Evolutionary conservation across 53 echinoderm and acorn worm genomes (phyloP).

Genomic region (Holothuria scabra): DNA sequence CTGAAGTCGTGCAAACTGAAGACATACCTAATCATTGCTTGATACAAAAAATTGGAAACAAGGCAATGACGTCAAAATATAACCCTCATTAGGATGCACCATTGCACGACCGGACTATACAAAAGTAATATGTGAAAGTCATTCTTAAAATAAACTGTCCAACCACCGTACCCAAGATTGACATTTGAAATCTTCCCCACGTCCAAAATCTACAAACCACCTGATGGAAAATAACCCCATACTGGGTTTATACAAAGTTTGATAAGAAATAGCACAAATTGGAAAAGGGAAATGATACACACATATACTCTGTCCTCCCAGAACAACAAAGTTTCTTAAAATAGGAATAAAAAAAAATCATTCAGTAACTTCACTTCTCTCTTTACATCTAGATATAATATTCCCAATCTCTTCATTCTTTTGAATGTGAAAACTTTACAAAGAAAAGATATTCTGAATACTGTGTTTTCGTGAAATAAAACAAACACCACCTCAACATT

Average conservation of each 20-base stretch:
- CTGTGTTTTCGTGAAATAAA: constrained; percentile 32
- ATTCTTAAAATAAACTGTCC: too few relatives aligned
- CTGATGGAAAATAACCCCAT: too few relatives aligned
- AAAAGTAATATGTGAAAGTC: too few relatives aligned
- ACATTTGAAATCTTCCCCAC: too few relatives aligned
- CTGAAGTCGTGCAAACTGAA: too few relatives aligned
- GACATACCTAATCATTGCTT: too few relatives aligned
- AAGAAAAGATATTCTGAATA: constrained; percentile 36
- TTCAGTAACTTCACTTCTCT: background rate
- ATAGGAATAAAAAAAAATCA: constrained; percentile 15
- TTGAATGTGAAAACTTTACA: constrained; percentile 42
- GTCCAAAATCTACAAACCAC: too few relatives aligned
- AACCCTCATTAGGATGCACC: too few relatives aligned
- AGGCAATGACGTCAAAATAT: too few relatives aligned
- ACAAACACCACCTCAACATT: background rate
- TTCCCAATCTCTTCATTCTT: constrained; percentile 14
- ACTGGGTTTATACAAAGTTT: background rate
- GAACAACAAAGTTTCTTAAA: constrained; percentile 4
- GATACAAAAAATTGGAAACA: too few relatives aligned
- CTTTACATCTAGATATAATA: constrained; percentile 43
- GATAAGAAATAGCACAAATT: constrained; percentile 8
- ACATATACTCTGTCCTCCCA: background rate
- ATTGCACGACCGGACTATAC: too few relatives aligned
- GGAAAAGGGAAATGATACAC: background rate
- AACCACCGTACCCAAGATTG: too few relatives aligned